phyloP scores from a whole-genome alignment of 1,140 invertebrate species.

The Drosophila mayri region DNA sequence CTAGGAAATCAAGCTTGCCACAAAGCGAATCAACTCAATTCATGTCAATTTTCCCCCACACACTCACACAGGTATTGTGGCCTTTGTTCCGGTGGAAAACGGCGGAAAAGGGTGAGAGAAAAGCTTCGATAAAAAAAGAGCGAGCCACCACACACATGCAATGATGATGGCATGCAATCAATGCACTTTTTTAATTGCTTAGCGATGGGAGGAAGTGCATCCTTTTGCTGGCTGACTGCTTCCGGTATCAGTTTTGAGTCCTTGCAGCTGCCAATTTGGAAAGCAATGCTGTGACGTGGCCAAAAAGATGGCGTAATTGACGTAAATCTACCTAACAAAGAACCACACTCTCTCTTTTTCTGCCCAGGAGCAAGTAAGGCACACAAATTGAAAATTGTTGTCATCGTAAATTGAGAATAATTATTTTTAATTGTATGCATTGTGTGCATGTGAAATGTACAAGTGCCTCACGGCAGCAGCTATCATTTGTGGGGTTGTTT shows the following conservation, averaged over 20 bases:
- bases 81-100: constrained; percentile 27
- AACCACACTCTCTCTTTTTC: constrained; percentile 8
- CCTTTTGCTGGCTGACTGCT: constrained; percentile 12
- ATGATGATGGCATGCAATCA: constrained; percentile 40
- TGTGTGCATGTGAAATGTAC: constrained; percentile 61
- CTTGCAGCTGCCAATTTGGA: constrained; percentile 14
- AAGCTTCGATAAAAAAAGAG: constrained; percentile 39
- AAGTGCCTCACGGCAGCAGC: constrained; percentile 17
- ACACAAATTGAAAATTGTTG: constrained; percentile 80
- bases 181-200: constrained; percentile 52
- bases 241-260: constrained; percentile 25
- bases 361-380: constrained; percentile 48
- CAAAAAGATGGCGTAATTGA: constrained; percentile 44
- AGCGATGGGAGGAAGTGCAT: constrained; percentile 16
- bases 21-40: constrained; percentile 50
- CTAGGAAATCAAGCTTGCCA: constrained; percentile 31
- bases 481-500: neutral
- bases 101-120: constrained; percentile 14
- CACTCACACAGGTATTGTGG: constrained; percentile 17
- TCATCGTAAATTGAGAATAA: constrained; percentile 79
- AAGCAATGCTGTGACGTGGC: constrained; percentile 4
- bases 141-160: constrained; percentile 22
- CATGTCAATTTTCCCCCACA: constrained; percentile 43
- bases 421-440: constrained; percentile 76
- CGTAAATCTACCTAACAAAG: constrained; percentile 51